phyloP scores from a whole-genome alignment of 2,888 invertebrate species.

The Melanchra persicariae region DNA sequence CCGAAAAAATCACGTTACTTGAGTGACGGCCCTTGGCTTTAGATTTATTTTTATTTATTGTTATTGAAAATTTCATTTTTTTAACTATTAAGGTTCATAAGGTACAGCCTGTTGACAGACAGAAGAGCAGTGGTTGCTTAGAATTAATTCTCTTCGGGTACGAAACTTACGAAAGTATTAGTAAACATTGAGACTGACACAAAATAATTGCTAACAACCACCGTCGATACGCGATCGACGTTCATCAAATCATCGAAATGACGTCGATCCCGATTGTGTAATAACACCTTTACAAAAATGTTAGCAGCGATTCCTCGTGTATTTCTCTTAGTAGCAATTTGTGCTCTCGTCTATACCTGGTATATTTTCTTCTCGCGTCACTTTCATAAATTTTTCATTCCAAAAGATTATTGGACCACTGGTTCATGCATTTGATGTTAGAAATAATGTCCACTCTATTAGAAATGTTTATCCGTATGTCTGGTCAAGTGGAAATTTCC shows the following conservation, averaged over 20 bases:
- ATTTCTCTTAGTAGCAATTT: slow-evolving; percentile 26
- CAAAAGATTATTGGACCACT: slow-evolving; percentile 26
- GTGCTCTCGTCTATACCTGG: not conserved
- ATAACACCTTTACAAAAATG: not conserved
- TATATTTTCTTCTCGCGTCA: slow-evolving; percentile 9
- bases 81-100: no score
- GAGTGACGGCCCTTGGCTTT: no score
- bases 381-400: slow-evolving; percentile 42
- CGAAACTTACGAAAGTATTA: no score
- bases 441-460: slow-evolving; percentile 26
- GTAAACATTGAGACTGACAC: no score
- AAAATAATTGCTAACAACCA: no score
- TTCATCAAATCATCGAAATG: not conserved
- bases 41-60: no score
- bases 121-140: no score
- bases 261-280: not conserved
- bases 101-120: no score
- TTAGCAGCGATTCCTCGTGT: not conserved
- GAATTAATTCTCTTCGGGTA: no score
- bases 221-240: no score
- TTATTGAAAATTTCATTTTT: no score
- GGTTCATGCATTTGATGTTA: slow-evolving; percentile 46
- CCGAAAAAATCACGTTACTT: no score
- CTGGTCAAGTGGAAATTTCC: slow-evolving; percentile 29
- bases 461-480: slow-evolving; percentile 27